These are phyloP conservation scores for Poeciliopsis retropinna DNA, from an alignment of 2,113 vertebrate genomes.

Conservation along the genomic window DNA sequence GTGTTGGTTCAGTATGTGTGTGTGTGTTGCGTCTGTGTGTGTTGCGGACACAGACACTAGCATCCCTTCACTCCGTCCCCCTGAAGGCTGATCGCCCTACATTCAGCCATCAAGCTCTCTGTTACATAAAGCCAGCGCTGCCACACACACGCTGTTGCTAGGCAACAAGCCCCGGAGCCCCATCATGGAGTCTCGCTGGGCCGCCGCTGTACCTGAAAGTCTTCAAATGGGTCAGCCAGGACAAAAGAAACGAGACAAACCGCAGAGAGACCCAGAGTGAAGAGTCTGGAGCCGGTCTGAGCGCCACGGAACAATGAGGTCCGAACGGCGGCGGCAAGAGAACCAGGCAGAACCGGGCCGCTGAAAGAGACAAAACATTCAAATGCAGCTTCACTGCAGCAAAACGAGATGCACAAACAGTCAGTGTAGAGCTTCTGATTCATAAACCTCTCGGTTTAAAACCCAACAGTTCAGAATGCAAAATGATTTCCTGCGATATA, in stretches of 20 bases:
- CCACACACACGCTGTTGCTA: conserved; percentile 69
- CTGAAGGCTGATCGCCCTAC: conserved; percentile 57
- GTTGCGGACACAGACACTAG: conserved; percentile 19
- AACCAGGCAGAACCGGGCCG: neutral
- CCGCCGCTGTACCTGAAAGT: conserved; percentile 50
- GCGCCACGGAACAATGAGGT: neutral
- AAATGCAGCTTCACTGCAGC: neutral
- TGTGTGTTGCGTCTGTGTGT: neutral
- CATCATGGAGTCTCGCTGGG: conserved; percentile 31
- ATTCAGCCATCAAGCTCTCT: conserved; percentile 62
- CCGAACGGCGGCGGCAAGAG: neutral
- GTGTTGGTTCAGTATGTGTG: neutral
- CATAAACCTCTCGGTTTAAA: too few species aligned
- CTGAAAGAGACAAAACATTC: neutral
- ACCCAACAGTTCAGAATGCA: neutral
- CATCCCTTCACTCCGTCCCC: neutral
- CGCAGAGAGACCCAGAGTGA: neutral
- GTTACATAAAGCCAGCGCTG: conserved; percentile 60
- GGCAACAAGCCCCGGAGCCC: conserved; percentile 70
- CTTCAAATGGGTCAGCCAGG: conserved; percentile 56
- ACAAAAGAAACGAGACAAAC: conserved; percentile 35
- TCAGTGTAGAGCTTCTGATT: neutral
- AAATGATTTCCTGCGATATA: neutral
- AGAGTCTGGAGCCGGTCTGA: neutral
- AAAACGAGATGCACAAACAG: neutral